Evolutionary conservation across 2,888 invertebrate species (phyloP).

Genomic region (Cerastis leucographa): DNA sequence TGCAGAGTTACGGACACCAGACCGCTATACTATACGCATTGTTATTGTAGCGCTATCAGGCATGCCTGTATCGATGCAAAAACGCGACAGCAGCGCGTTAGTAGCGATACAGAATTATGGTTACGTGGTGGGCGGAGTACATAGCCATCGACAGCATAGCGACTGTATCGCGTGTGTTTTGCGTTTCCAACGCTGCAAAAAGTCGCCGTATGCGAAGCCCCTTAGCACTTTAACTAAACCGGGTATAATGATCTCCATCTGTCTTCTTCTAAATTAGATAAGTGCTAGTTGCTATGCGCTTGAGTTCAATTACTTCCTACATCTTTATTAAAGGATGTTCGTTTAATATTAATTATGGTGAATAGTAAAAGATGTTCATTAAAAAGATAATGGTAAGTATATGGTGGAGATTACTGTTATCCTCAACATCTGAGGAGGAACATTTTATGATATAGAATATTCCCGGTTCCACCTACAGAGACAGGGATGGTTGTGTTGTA

Average conservation of each 20-base stretch:
- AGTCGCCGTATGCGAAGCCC: neutral
- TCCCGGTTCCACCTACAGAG: neutral
- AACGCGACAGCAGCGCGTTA: neutral
- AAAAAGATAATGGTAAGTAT: slow-evolving; percentile 25
- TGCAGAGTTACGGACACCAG: neutral
- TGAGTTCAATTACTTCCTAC: slow-evolving; percentile 65
- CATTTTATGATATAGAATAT: neutral
- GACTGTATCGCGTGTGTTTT: neutral
- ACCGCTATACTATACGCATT: neutral
- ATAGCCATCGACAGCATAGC: neutral
- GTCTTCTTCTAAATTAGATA: slow-evolving; percentile 69
- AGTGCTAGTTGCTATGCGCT: slow-evolving; percentile 61
- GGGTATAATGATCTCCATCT: slow-evolving; percentile 54
- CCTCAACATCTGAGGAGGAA: slow-evolving; percentile 1
- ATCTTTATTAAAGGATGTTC: slow-evolving; percentile 44
- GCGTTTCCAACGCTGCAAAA: neutral
- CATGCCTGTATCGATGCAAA: neutral
- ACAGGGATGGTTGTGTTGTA: too few species aligned
- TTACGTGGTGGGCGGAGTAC: neutral
- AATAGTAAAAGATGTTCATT: slow-evolving; percentile 50
- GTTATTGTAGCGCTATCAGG: neutral
- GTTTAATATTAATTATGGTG: slow-evolving; percentile 52
- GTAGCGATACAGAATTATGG: neutral
- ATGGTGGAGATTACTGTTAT: slow-evolving; percentile 8
- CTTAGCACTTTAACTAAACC: slow-evolving; percentile 5